Base-by-base conservation (phyloP, 2,888 invertebrate genomes). In the Hydropsyche betteni region DNA sequence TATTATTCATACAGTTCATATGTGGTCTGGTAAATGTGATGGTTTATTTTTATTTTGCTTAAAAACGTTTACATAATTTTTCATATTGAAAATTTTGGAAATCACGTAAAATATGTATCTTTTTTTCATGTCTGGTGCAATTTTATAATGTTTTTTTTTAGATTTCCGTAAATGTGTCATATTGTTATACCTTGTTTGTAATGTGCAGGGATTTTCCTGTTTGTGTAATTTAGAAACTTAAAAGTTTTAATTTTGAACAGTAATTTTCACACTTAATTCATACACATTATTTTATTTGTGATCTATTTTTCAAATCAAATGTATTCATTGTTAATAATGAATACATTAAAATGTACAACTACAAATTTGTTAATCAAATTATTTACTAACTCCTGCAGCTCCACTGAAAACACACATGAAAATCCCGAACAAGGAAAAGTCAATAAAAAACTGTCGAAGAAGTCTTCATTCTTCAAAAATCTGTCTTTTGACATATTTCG, bases 381-480 rank as follows among this genome's bases (percentile, higher is more conserved):
- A 24, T 58, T 72, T 72, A 61, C 55, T 55, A 55, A 72, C 75
- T 75, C 71, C 69, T 69, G 44, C 71, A 79, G 79, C 77, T 75
- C 77, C 24, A 74, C 78, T 14, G 76, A 70, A 81, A 84, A 83
- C 84, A 85, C 86, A 86, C 86, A 86, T 84, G 86, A 87, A 82
- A 87, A 86, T 81, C 82, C 85, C 83, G 87, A 86, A 81, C 82
- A 85, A 83, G 87, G 87, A 83, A 86, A 84, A 83, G 87, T 87
- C 82, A 87, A 87, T 82, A 84, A 86, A 79, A 85, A 86, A 83
- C 84, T 88, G 72, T 87, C 87, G 68, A 88, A 87, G 87, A 88
- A 87, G 81, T 87, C 88, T 74, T 88, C 88, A 80, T 88, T 88
- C 82, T 87, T 88, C 80, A 87, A 87, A 84, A 88, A 87, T 82